These are phyloP conservation scores for Enteromius trimaculatus DNA, from an alignment of 2,797 vertebrate genomes.

Conservation along the genomic window DNA sequence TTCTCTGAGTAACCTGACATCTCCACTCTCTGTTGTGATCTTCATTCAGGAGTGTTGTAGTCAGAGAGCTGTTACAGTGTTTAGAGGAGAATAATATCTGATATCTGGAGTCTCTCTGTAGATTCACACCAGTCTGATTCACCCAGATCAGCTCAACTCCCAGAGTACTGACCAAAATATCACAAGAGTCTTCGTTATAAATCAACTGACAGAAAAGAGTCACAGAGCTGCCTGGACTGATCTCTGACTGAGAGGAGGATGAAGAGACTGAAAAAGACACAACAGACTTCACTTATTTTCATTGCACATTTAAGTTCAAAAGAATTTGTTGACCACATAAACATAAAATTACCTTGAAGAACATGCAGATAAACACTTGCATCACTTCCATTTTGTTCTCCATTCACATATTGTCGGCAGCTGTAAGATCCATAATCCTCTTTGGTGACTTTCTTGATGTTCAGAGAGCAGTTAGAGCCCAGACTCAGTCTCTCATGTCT, in stretches of 20 bases:
- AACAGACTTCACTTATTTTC: neutral
- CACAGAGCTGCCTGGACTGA: constrained; percentile 5
- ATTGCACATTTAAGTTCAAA: neutral
- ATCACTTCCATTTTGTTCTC: rapidly evolving
- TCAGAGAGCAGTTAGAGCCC: constrained; percentile 35
- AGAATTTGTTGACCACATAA: neutral
- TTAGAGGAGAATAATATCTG: neutral
- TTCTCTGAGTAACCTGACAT: neutral
- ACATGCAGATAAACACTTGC: neutral
- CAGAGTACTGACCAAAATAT: rapidly evolving
- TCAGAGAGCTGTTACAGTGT: neutral
- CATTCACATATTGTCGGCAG: neutral
- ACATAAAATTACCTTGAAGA: neutral
- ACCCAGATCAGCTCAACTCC: constrained; percentile 7
- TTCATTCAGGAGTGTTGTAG: constrained; percentile 23
- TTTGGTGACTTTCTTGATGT: neutral
- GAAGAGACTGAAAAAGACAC: neutral
- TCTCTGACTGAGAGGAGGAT: constrained; percentile 16
- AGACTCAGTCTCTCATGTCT: constrained; percentile 24
- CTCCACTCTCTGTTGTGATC: constrained; percentile 21
- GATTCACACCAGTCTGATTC: neutral
- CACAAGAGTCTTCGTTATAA: neutral
- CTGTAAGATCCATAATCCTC: neutral
- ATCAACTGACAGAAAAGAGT: constrained; percentile 20
- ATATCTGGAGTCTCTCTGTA: constrained; percentile 19